Base-by-base conservation (phyloP, 2,888 invertebrate genomes). In the Tetheella fluctuosa region DNA sequence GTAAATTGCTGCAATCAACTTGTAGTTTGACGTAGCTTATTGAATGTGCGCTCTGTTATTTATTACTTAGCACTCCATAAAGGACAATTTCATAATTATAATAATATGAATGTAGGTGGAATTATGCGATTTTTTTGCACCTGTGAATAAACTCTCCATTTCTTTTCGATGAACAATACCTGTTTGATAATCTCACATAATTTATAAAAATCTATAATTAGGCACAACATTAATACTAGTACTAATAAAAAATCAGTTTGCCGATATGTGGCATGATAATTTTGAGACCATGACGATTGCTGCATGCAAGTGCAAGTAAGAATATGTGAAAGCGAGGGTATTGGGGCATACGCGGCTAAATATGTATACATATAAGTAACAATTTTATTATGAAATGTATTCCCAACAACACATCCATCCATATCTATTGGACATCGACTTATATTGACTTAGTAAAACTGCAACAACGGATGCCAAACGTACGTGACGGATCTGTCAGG, bases 1-100 rank as follows among this genome's bases (percentile, higher is more conserved):
- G 69, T 74, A 73, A 72, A 76, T 71, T 34, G 55, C 34, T 20
- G 20, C 34, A 30, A 55, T 55, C 55, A 34, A 34, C 30, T 54
- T 28, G 23, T 23, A 34, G 17, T 48, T 34, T 55, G 54, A 54
- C 34, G 34, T 55, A 34, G 34, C 20, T 10, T 20, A 25, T 34
- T 34, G 34, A 23, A 55, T 13, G 25, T 53, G 20, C 23, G 13
- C 37, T 8, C 34, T 23, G 34, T 34, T 55, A 34, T 55, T 55
- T 55, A 37, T 55, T 17, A 20, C 15, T 37, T 12, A 34, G 34
- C 34, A 34, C 23, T 30, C 17, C 54, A 54, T 54, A 25, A 25
- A 28, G 13, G 1, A 17, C 10, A 28, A 23, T n/a, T 54, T n/a
- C 13, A n/a, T 54, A 30, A 30, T 30, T 15, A 23, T 52, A 52